Base-by-base conservation (phyloP, 1,140 invertebrate genomes). In the Drosophila chauvacae region DNA sequence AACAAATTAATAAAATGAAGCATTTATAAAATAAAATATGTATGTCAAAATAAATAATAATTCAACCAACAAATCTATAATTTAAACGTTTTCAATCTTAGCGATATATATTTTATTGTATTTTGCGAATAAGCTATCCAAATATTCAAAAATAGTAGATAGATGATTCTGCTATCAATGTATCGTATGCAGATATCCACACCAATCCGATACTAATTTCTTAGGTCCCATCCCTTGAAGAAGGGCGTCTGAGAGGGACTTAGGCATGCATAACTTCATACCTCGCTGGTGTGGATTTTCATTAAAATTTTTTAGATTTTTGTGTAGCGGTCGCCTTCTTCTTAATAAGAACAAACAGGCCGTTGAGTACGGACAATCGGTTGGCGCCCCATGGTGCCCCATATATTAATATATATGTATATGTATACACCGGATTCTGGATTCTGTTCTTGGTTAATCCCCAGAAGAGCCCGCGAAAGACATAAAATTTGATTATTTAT, bases 401-500 rank as follows among this genome's bases (percentile, higher is more conserved):
- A 80, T 72, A 77, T 66, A 77, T 60, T 69, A 33, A 51, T 51
- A 69, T 48, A 56, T 30, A 64, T 44, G 55, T 44, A 50, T 64
- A 35, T 64, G 41, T 35, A 41, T 53, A 41, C 37, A 59, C 48
- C 42, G 57, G 41, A 61, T 69, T 61, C 71, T 57, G 53, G 41
- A 68, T 74, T 61, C 63, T 57, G 58, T 80, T 57, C 71, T 59
- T 42, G 69, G 82, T 83, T 88, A 88, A 88, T 88, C 84, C 77
- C 83, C 68, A 51, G 70, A 73, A 73, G 70, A 73, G 20, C 66
- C 81, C 73, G 80, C 80, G 62, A 82, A 84, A 81, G 65, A 85
- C 84, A 88, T 88, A 88, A 88, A 88, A 88, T 90, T 88, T 88
- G 87, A 81, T 88, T 90, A 88, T 88, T 88, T 88, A 88, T 88